Evolutionary conservation across 2,113 vertebrate genomes (phyloP).

Genomic region (Gnathonemus longibarbis): DNA sequence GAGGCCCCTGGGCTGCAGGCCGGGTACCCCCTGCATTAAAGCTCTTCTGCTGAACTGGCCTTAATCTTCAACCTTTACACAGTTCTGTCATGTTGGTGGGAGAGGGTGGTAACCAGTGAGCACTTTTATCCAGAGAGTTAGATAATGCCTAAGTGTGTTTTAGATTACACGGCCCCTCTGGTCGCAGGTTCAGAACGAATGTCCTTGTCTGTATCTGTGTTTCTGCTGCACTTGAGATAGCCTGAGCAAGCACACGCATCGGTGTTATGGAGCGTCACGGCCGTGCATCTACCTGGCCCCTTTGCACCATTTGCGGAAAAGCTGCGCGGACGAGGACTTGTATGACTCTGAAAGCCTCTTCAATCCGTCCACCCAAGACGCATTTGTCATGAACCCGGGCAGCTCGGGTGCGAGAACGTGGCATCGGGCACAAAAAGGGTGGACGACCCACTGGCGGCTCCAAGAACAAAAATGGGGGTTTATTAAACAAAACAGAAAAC

Average conservation of each 20-base stretch:
- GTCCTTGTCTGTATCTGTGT: slow-evolving; percentile 23
- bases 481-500: too few species aligned
- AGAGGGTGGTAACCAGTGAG: neutral
- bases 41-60: too few species aligned
- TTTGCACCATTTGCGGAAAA: neutral
- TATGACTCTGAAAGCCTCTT: neutral
- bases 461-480: too few species aligned
- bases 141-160: slow-evolving; percentile 11
- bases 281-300: neutral
- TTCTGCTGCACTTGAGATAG: neutral
- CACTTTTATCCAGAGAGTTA: neutral
- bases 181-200: slow-evolving; percentile 9
- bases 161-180: neutral
- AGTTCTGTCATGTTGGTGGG: neutral
- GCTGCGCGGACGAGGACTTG: neutral
- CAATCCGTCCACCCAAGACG: neutral
- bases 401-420: too few species aligned
- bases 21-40: neutral
- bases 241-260: slow-evolving; percentile 3
- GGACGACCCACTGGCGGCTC: too few species aligned
- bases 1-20: neutral
- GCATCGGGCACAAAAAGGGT: too few species aligned
- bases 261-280: neutral
- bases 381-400: neutral
- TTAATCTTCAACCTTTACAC: neutral